Evolutionary conservation across 2,797 vertebrate species (phyloP), one percentile per base, ranked within the genome.

Genomic region (Spea hammondii): DNA sequence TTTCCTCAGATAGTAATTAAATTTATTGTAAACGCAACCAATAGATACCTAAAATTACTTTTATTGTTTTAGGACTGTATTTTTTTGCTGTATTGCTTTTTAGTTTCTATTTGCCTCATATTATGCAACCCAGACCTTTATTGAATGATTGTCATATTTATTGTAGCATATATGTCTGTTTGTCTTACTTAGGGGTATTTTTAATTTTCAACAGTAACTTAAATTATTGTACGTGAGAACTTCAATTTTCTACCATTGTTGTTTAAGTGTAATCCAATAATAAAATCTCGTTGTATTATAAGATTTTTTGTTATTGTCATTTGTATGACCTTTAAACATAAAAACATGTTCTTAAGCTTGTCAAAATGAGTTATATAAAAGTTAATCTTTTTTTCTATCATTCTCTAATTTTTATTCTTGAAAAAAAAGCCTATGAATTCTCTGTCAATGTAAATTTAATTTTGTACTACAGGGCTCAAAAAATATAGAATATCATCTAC

Each of bases 291-390:
- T 70, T 53, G 68, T 53, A 10, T 70, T n/a, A 32, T 70, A 17
- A 17, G 14, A 9, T n/a, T 32, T 70, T 70, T 70, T 70, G 54
- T 70, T 70, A 70, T 70, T 70, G 68, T 13, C 17, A 70, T 70
- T 70, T 70, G 48, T 17, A 13, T 70, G 68, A 70, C 68, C 68
- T 70, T 70, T 70, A 70, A 53, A 53, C 49, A 53, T 51, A 47
- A 70, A 70, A 70, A 53, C 50, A 54, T 70, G 49, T 54, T 44
- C 12, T 14, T 54, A 53, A 49, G 68, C 50, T 68, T 70, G 68
- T 70, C 68, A 53, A 54, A 70, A 65, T 65, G 44, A 65, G 32
- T 32, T 65, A 4, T 46, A 65, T 13, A 65, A 11, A 45, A 65
- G 32, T 53, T 10, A 8, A 17, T 53, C 13, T 17, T 70, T 70